Base-by-base conservation (phyloP, 1,140 invertebrate genomes). In the Calliopsis andreniformis region DNA sequence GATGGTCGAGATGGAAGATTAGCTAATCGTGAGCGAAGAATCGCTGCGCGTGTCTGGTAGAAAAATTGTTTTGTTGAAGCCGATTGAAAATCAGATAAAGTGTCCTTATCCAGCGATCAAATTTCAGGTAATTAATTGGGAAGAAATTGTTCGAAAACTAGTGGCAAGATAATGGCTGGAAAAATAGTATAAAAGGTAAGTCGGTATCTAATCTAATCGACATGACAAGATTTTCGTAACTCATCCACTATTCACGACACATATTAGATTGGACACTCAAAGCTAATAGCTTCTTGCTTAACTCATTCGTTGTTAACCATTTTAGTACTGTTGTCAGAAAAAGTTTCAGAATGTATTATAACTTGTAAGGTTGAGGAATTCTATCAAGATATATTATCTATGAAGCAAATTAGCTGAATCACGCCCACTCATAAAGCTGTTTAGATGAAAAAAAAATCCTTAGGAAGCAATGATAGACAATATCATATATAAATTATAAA, bases 191-290 rank as follows among this genome's bases (percentile, higher is more conserved):
- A 12, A 23, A 12, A 39, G 56, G 39, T 47, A 58, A 25, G 6
- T 6, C 5, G 10, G 20, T 53, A 82, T 82, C 82, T 83, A 79
- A 83, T 83, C 82, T 76, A 79, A 82, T 83, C 76, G 28, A 72
- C 70, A 70, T 82, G 35, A 63, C 42, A 30, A 39, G 28, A 16
- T 12, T 45, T 39, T n/a, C 30, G 42, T 32, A 51, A 25, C 18
- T 51, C 42, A 2, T 18, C 12, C 51, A 53, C n/a, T 23, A 42
- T 78, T 30, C 58, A 12, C 23, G 39, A 51, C 35, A 47, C 61
- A 35, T 28, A 28, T 53, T 7, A 23, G 66, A 61, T 28, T 43
- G 25, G 25, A 30, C 18, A 35, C n/a, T 45, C 18, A 32, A 23
- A 35, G 47, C 32, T 20, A 51, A 10, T 39, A 10, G 35, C 4